Evolutionary conservation across 2,888 invertebrate species (phyloP).

Genomic region (Aquatica leii): DNA sequence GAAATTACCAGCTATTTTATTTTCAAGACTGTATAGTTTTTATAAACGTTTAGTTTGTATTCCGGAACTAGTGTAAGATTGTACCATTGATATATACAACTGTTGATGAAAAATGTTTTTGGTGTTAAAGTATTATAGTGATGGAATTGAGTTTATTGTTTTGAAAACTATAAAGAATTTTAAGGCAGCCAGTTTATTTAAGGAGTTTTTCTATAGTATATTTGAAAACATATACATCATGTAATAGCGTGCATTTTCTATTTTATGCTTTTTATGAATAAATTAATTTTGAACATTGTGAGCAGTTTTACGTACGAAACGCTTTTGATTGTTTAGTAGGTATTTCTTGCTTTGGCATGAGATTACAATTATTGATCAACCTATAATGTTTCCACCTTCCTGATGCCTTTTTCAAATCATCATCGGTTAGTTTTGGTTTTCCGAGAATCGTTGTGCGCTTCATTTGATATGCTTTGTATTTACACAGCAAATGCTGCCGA

Average conservation of each 20-base stretch:
- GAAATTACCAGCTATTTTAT: background rate
- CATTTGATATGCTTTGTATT: too few species aligned
- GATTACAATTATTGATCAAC: too few species aligned
- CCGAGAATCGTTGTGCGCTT: too few species aligned
- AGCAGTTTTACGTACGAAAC: too few species aligned
- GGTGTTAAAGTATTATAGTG: constrained; percentile 17
- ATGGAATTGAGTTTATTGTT: background rate
- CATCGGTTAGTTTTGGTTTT: too few species aligned
- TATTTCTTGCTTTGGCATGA: too few species aligned
- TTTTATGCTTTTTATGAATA: constrained; percentile 36
- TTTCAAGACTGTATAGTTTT: constrained; percentile 16
- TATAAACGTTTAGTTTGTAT: constrained; percentile 17
- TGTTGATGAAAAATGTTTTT: constrained; percentile 25
- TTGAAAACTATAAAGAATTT: constrained; percentile 9
- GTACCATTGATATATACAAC: too few species aligned
- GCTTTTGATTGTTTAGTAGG: too few species aligned
- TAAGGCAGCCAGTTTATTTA: constrained; percentile 25
- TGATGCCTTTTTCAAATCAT: too few species aligned
- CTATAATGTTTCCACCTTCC: too few species aligned
- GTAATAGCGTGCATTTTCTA: constrained; percentile 40
- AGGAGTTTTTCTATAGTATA: constrained; percentile 20
- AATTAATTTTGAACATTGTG: constrained; percentile 15
- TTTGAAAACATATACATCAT: constrained; percentile 43
- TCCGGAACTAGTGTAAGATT: constrained; percentile 20
- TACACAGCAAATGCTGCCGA: too few species aligned